Base-by-base conservation (phyloP, 2,797 vertebrate species). In the Perodicticus potto region DNA sequence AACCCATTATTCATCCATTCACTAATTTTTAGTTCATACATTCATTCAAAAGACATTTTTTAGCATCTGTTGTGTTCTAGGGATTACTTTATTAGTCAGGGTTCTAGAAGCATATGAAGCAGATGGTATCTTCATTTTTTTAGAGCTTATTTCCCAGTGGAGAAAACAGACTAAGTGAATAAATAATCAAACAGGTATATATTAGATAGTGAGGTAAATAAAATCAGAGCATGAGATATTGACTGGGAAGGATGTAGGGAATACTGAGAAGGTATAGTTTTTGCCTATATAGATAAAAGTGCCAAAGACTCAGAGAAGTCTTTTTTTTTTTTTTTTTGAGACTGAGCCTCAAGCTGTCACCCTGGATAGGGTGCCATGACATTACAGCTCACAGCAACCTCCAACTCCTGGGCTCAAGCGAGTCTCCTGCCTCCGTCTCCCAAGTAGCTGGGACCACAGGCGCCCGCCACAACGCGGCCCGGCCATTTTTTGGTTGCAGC, bases 91-190 rank as follows among this genome's bases (percentile, higher is more conserved):
- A 34, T 9, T 17, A 34, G 22, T 82, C 61, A 83, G 37, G 29
- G 7, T n/a, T 86, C 25, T 14, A 69, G 10, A 2, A 63, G 43
- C 55, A 65, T 55, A 59, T 25, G 4, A 43, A 73, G 29, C 0
- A 65, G 78, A 85, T 11, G 61, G n/a, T 12, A 25, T 43, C 25
- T 17, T 78, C 34, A 53, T 55, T 93, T 19, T 81, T 37, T 86
- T 88, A 29, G 78, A 88, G 23, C 27, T 91, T 89, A 73, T 74
- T 89, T 92, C 40, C 27, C 90, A 43, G 20, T 53, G 57, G 59
- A 90, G 67, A 82, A 94, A 85, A 85, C 13, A 76, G 37, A 63
- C 32, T n/a, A 81, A 90, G 4, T 22, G 22, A 53, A 88, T 80
- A 88, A 83, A 80, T 14, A 74, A 63, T 29, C 29, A 72, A 86